Base-by-base conservation (phyloP, 2,888 invertebrate genomes). In the Stegana nigrithorax region DNA sequence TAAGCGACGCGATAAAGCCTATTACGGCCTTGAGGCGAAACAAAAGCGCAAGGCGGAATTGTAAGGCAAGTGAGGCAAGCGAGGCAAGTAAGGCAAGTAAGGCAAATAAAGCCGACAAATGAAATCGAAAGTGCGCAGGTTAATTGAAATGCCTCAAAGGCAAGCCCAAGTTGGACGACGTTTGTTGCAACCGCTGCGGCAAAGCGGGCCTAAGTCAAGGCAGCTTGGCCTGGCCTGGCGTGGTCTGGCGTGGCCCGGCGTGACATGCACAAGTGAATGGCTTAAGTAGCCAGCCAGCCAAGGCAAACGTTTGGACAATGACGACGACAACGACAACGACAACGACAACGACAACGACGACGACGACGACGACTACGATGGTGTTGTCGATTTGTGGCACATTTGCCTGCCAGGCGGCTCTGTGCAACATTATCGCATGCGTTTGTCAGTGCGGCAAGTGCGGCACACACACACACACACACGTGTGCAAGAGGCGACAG, bases 61-160 rank as follows among this genome's bases (percentile, higher is more conserved):
- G 12, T 27, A 17, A 4, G 14, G 47, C 4, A 10, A 21, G 19
- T 8, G 19, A 8, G 50, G 6, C 50, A 51, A 21, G 50, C 26
- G 47, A 39, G 39, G 14, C 17, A 39, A 10, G n/a, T 4, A 5
- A 39, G 32, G 32, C 32, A 12, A 32, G 32, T n/a, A 14, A 39
- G 42, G 50, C 59, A 42, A 53, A 39, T 19, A 53, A 27, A 44
- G 61, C 58, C 36, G 63, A 59, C 62, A 68, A 75, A 73, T 68
- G 77, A 76, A 76, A 76, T 73, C 72, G 75, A 76, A 76, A 76
- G 75, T 76, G 75, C 77, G 73, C 73, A 66, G 74, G 73, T 73
- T 76, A 76, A 76, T 76, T 76, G 75, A 76, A 76, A 77, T 77
- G 72, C 73, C 75, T 70, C 66, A 73, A 71, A 73, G 75, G 73